Conservation (phyloP, 2,888 invertebrate genomes). For the Tupiocoris notatus region DNA sequence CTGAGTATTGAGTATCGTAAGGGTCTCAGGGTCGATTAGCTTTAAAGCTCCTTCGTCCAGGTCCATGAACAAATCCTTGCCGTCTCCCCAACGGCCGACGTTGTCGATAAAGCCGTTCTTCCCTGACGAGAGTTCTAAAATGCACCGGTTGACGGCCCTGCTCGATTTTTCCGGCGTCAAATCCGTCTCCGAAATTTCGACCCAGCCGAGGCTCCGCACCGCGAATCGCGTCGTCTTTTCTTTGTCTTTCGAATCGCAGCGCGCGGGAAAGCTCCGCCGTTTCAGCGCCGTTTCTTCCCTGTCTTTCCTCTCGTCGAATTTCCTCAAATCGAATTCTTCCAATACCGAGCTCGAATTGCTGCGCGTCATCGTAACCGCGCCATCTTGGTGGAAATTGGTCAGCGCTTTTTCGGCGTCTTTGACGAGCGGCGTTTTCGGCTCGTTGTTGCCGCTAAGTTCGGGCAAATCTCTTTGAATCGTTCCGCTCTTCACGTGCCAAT, state of each 20-base stretch:
- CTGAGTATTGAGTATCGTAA: slow-evolving; percentile 88
- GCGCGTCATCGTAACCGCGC: slow-evolving; percentile 68
- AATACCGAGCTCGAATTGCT: slow-evolving; percentile 79
- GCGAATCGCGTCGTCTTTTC: slow-evolving; percentile 74
- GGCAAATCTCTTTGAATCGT: slow-evolving; percentile 92
- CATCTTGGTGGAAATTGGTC: slow-evolving; percentile 50
- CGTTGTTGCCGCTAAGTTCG: slow-evolving; percentile 55
- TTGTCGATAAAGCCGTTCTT: slow-evolving; percentile 82
- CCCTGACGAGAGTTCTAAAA: slow-evolving; percentile 88
- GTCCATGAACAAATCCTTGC: slow-evolving; percentile 94
- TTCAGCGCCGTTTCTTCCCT: slow-evolving; percentile 76
- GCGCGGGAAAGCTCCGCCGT: slow-evolving; percentile 76
- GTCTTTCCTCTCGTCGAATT: slow-evolving; percentile 71
- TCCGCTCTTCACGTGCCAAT: slow-evolving; percentile 99
- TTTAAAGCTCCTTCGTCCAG: slow-evolving; percentile 89
- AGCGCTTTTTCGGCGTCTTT: slow-evolving; percentile 55
- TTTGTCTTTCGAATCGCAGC: slow-evolving; percentile 67
- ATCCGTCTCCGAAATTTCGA: slow-evolving; percentile 91
- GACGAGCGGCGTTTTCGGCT: slow-evolving; percentile 55
- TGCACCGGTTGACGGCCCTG: slow-evolving; percentile 94
- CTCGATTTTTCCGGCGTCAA: slow-evolving; percentile 92
- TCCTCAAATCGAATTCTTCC: slow-evolving; percentile 67
- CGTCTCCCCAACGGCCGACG: slow-evolving; percentile 94
- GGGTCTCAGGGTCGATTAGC: slow-evolving; percentile 83
- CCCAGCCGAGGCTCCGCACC: slow-evolving; percentile 93